Percentiles rank a stretch among this genome's conserved stretches.
phyloP scores from a whole-genome alignment of 2,113 vertebrate species.

The Alethe castanea region DNA sequence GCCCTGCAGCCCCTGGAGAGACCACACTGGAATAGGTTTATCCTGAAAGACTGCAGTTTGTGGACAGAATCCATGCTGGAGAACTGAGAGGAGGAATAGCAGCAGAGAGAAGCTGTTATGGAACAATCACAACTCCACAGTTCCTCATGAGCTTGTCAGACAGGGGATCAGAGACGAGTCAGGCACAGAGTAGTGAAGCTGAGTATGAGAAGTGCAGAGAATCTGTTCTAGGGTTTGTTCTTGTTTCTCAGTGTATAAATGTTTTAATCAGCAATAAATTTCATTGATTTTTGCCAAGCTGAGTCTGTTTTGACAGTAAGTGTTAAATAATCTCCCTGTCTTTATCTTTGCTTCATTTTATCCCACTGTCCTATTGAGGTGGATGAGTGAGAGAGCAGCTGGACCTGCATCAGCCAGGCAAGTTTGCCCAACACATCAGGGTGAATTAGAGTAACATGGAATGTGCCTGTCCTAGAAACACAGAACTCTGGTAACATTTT shows the following conservation, averaged over 20 bases:
- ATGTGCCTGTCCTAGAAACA: background rate
- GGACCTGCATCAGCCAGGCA: rapidly evolving
- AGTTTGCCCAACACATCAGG: rapidly evolving
- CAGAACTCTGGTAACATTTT: background rate
- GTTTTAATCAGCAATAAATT: background rate
- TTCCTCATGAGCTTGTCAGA: background rate
- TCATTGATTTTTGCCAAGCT: background rate
- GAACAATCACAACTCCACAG: no score
- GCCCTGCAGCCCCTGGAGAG: background rate
- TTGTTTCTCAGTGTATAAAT: background rate
- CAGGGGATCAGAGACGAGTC: rapidly evolving
- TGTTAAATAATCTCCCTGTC: background rate
- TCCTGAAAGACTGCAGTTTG: background rate
- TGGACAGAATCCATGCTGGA: background rate
- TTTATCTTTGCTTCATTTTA: background rate
- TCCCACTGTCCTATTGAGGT: background rate
- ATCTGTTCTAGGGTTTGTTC: background rate
- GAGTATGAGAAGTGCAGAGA: background rate
- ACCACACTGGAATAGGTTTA: rapidly evolving
- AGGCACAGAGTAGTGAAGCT: background rate
- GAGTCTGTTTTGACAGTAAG: background rate
- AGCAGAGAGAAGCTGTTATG: background rate
- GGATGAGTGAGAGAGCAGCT: background rate
- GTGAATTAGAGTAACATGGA: background rate
- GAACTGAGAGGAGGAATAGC: background rate